phyloP scores from a whole-genome alignment of 2,888 invertebrate species.

The Lysandra coridon region DNA sequence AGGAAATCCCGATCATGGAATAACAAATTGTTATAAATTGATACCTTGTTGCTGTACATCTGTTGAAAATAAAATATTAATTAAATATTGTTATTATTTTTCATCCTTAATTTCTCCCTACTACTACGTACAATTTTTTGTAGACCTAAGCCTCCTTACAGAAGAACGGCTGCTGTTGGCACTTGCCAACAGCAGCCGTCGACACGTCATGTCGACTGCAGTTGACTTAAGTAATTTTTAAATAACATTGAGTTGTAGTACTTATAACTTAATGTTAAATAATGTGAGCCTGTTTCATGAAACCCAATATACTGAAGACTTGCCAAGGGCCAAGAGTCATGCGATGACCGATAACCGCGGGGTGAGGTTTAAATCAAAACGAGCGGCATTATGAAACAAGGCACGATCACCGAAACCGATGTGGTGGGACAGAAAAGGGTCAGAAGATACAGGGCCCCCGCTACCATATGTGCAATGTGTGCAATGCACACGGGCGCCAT shows the following conservation, averaged over 20 bases:
- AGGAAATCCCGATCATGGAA: not conserved
- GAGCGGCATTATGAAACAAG: not conserved
- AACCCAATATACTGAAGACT: not conserved
- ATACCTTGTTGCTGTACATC: not conserved
- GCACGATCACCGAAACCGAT: not conserved
- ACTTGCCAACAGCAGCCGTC: too few relatives aligned
- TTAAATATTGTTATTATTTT: not conserved
- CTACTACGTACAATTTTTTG: not conserved
- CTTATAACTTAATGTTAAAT: too few relatives aligned
- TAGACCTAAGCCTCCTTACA: not conserved
- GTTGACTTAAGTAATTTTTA: too few relatives aligned
- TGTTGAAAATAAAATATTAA: not conserved
- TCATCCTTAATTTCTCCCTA: not conserved
- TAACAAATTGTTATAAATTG: not conserved
- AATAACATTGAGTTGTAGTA: too few relatives aligned
- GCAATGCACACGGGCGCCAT: too few relatives aligned
- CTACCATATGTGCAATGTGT: too few relatives aligned
- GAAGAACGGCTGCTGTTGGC: too few relatives aligned
- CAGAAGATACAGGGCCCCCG: not conserved
- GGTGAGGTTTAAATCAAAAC: too few relatives aligned
- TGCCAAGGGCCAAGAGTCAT: not conserved
- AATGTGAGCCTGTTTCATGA: not conserved
- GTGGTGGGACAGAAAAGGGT: not conserved
- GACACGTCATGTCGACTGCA: too few relatives aligned
- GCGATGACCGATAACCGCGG: too few relatives aligned